Evolutionary conservation across 2,113 vertebrate genomes (phyloP).

Genomic region (Colinus virginianus): DNA sequence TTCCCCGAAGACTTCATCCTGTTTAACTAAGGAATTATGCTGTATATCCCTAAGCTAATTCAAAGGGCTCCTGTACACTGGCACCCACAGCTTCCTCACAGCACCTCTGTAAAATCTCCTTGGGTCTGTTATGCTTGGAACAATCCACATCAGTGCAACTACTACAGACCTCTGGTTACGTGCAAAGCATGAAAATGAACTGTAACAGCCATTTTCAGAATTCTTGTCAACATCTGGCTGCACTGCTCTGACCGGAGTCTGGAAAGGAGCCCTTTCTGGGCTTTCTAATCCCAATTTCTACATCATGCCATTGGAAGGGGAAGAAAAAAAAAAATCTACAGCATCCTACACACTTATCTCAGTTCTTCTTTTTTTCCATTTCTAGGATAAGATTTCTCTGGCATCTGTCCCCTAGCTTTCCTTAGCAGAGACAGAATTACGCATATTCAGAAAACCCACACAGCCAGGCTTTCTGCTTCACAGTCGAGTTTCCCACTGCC

Average conservation of each 20-base stretch:
- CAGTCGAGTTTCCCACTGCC: conserved; percentile 46
- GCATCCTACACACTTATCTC: conserved; percentile 30
- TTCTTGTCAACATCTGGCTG: neutral
- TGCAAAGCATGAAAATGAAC: neutral
- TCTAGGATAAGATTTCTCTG: conserved; percentile 63
- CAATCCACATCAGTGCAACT: neutral
- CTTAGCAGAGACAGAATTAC: conserved; percentile 63
- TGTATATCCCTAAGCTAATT: neutral
- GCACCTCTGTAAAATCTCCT: neutral
- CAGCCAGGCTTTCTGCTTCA: conserved; percentile 38
- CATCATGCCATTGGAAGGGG: neutral
- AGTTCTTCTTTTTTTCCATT: neutral
- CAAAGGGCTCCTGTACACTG: neutral
- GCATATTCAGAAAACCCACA: conserved; percentile 61
- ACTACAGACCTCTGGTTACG: neutral
- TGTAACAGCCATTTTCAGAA: neutral
- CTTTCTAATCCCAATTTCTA: neutral
- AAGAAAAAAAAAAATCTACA: neutral
- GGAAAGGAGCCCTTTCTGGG: neutral
- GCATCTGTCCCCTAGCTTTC: conserved; percentile 55
- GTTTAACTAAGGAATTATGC: neutral
- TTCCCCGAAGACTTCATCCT: neutral
- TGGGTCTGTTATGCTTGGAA: neutral
- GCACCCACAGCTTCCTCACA: neutral
- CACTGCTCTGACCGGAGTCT: rapidly evolving